phyloP scores from a whole-genome alignment of 2,888 invertebrate genomes.

The Cheilosia scutellata region DNA sequence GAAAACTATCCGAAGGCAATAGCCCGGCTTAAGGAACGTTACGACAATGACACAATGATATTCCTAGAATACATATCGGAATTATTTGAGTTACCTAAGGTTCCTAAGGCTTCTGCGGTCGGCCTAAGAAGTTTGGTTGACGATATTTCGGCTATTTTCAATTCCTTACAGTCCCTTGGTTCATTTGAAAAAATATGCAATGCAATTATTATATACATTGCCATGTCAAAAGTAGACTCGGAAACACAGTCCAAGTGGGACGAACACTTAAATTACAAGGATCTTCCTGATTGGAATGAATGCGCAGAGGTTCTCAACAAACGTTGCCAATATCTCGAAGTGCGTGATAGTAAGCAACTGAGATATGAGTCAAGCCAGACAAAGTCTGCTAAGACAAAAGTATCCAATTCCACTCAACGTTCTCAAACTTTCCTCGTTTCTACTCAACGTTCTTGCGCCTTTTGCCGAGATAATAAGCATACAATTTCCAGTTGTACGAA shows the following conservation, averaged over 20 bases:
- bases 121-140: conserved; percentile 28
- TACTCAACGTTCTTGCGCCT: not conserved
- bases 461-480: not conserved
- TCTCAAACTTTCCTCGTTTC: not conserved
- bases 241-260: conserved; percentile 36
- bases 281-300: conserved; percentile 13
- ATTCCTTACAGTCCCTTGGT: not conserved
- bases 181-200: conserved; percentile 1
- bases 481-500: not conserved
- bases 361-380: not conserved
- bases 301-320: conserved; percentile 7
- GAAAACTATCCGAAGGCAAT: conserved; percentile 41
- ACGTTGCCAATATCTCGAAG: conserved; percentile 20
- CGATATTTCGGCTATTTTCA: not conserved
- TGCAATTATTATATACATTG: conserved; percentile 10
- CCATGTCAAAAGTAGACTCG: not conserved
- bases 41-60: conserved; percentile 37
- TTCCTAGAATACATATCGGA: conserved; percentile 49
- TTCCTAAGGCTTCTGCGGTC: not conserved
- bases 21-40: conserved; percentile 15
- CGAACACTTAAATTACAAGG: conserved; percentile 25
- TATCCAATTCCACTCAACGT: not conserved
- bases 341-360: not conserved
- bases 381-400: not conserved
- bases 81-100: conserved; percentile 35